phyloP scores from a whole-genome alignment of 2,888 invertebrate genomes.

The Cosmorhoe ocellata region DNA sequence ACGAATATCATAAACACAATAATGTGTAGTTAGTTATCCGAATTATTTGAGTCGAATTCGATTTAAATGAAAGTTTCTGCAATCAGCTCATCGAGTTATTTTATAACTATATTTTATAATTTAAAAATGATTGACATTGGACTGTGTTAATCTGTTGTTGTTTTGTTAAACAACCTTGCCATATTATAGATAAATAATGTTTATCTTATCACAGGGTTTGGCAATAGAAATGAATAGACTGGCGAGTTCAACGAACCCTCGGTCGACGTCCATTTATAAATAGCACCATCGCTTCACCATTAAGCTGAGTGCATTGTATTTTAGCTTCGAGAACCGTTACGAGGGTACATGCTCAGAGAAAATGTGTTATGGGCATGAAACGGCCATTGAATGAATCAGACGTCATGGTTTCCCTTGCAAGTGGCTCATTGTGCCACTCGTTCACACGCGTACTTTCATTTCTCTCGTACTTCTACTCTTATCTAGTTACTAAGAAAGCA shows the following conservation, averaged over 20 bases:
- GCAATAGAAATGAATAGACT: constrained; percentile 52
- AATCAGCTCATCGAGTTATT: no score
- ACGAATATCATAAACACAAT: not conserved
- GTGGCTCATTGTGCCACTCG: constrained; percentile 49
- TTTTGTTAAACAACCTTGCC: constrained; percentile 5
- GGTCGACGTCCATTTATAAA: constrained; percentile 64
- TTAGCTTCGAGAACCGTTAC: constrained; percentile 45
- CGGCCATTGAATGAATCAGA: constrained; percentile 25
- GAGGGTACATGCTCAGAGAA: constrained; percentile 27
- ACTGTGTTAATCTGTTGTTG: not conserved
- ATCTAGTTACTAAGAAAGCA: constrained; percentile 75
- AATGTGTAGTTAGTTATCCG: no score
- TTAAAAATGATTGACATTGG: not conserved
- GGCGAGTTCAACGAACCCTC: constrained; percentile 57
- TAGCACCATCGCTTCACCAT: constrained; percentile 58
- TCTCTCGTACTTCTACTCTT: constrained; percentile 58
- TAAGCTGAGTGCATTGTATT: constrained; percentile 49
- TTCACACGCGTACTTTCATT: constrained; percentile 75
- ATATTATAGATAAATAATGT: not conserved
- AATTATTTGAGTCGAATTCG: no score
- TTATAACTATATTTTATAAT: no score
- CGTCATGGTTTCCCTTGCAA: constrained; percentile 61
- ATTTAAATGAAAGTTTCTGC: no score
- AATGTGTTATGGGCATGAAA: constrained; percentile 30
- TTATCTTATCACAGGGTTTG: constrained; percentile 58